Evolutionary conservation across 2,888 invertebrate genomes (phyloP).

Genomic region (Sisyra terminalis): DNA sequence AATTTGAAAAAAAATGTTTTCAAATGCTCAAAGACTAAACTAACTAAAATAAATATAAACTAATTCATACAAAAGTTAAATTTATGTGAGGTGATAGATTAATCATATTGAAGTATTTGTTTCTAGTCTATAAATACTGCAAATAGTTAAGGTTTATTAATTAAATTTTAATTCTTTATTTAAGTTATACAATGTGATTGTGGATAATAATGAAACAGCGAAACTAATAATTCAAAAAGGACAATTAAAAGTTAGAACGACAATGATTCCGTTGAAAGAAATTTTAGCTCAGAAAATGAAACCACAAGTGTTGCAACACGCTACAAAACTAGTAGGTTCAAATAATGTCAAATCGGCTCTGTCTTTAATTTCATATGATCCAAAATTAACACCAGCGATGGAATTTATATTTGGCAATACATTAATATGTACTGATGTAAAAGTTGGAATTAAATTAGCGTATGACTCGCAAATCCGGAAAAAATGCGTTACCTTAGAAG

Average conservation of each 20-base stretch:
- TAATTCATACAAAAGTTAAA: too few species aligned
- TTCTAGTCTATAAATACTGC: too few species aligned
- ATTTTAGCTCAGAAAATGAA: conserved; percentile 50
- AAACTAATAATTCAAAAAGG: conserved; percentile 74
- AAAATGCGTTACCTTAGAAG: conserved; percentile 74
- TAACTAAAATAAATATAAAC: too few species aligned
- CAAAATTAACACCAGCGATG: conserved; percentile 57
- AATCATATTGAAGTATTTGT: too few species aligned
- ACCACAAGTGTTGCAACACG: conserved; percentile 36
- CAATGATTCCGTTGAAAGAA: conserved; percentile 84
- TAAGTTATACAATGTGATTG: conserved; percentile 80
- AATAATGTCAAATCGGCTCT: conserved; percentile 72
- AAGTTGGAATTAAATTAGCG: conserved; percentile 63
- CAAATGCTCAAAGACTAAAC: too few species aligned
- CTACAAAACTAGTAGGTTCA: conserved; percentile 57
- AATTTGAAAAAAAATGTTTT: too few species aligned
- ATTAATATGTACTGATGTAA: conserved; percentile 70
- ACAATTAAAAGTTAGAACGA: conserved; percentile 60
- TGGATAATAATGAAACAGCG: conserved; percentile 70
- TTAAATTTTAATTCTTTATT: conserved; percentile 15
- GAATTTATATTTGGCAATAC: conserved; percentile 73
- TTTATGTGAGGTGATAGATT: too few species aligned
- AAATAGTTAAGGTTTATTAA: too few species aligned
- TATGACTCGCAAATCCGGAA: conserved; percentile 52
- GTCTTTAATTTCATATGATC: conserved; percentile 55